phyloP scores from a whole-genome alignment of 2,113 vertebrate species.

The Ovis canadensis region DNA sequence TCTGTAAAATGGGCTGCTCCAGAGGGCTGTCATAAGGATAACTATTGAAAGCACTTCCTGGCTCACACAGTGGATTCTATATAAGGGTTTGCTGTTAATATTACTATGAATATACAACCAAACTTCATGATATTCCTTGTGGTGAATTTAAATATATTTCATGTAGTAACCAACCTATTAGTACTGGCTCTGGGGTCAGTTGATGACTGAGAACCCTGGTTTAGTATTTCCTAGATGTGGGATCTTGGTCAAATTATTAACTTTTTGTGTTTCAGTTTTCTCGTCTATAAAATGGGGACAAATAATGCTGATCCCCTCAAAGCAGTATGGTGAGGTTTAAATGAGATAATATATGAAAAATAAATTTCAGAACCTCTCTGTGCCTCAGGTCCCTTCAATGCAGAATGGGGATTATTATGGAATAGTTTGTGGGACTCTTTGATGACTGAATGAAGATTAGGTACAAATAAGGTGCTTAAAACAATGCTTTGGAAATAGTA shows the following conservation, averaged over 20 bases:
- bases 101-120: neutral
- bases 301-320: neutral
- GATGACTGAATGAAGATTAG: neutral
- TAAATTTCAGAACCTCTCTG: neutral
- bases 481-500: neutral
- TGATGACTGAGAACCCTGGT: neutral
- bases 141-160: neutral
- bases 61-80: neutral
- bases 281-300: neutral
- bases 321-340: neutral
- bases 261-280: neutral
- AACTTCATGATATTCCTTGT: neutral
- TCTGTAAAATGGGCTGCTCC: neutral
- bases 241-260: neutral
- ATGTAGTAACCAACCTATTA: neutral
- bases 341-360: neutral
- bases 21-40: neutral
- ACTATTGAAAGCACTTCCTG: neutral
- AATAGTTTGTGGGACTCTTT: neutral
- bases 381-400: neutral
- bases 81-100: neutral
- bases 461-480: neutral
- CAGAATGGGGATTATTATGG: neutral
- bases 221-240: neutral
- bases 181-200: neutral